A percentile compares a stretch with the other conserved stretches of the same genome.
Conservation (phyloP, 1,140 invertebrate species). For the Vollenhovia emeryi region DNA sequence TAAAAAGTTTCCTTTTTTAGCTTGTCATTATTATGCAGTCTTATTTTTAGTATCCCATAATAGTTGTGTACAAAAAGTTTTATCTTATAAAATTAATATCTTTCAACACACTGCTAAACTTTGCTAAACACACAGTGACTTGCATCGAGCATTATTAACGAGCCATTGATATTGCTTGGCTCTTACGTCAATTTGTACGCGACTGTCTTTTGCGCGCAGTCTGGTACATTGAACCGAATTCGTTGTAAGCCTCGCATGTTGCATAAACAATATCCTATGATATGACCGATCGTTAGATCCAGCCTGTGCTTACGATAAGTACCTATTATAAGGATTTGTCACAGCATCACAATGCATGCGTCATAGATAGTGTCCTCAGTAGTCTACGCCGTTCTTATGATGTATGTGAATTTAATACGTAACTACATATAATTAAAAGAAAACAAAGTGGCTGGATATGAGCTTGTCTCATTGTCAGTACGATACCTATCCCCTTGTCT, state of each 20-base stretch:
- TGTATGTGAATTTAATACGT: slow-evolving; percentile 79
- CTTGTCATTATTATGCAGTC: not conserved
- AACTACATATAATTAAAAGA: slow-evolving; percentile 70
- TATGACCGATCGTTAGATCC: not conserved
- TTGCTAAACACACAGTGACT: not conserved
- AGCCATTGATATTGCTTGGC: not conserved
- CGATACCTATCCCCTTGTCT: not conserved
- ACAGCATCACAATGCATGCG: not conserved
- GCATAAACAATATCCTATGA: slow-evolving; percentile 1
- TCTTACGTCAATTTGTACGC: not conserved
- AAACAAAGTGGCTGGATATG: slow-evolving; percentile 74
- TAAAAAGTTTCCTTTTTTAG: not conserved
- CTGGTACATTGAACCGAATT: not conserved
- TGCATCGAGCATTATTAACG: not conserved
- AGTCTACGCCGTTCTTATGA: slow-evolving; percentile 69
- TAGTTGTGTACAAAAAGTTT: not conserved
- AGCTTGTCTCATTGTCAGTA: slow-evolving; percentile 46
- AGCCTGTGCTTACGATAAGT: not conserved
- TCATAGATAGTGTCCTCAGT: slow-evolving; percentile 28
- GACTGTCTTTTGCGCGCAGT: not conserved
- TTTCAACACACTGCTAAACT: not conserved
- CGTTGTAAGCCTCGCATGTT: not conserved
- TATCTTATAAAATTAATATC: not conserved
- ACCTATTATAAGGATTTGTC: slow-evolving; percentile 36
- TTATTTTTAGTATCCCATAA: not conserved